These are phyloP conservation scores for Chrysogorgia sp. DNA, from an alignment of 92 coral and sea anemone genomes.

Conservation along the genomic window DNA sequence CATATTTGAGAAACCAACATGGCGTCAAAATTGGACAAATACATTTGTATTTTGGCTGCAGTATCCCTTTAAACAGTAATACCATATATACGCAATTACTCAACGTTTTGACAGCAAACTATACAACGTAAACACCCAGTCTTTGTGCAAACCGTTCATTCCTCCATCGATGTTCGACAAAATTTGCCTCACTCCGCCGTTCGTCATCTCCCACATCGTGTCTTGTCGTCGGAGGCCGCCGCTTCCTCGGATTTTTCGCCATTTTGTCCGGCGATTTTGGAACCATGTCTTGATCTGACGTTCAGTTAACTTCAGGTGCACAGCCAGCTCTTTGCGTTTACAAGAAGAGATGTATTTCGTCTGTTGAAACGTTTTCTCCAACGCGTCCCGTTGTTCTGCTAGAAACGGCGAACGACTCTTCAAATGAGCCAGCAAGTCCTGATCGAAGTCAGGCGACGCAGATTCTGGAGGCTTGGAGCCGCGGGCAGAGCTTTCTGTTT, in stretches of 20 bases:
- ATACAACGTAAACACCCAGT: constrained; percentile 43
- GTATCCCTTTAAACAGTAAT: too few relatives aligned
- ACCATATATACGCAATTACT: background rate
- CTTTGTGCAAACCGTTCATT: constrained; percentile 32
- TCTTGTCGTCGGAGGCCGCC: constrained; percentile 45
- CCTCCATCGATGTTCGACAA: constrained; percentile 44
- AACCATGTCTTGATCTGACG: constrained; percentile 75
- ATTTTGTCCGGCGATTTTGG: constrained; percentile 90
- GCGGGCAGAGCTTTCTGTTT: constrained; percentile 1
- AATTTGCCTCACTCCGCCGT: constrained; percentile 21
- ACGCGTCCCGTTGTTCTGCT: constrained; percentile 35
- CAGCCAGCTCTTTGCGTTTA: constrained; percentile 26
- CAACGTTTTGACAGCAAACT: constrained; percentile 30
- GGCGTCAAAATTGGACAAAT: too few relatives aligned
- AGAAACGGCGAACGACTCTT: constrained; percentile 45
- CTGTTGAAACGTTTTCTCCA: constrained; percentile 31
- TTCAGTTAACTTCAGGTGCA: constrained; percentile 19
- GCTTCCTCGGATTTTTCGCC: constrained; percentile 38
- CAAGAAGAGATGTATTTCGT: constrained; percentile 36
- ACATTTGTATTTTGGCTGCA: too few relatives aligned
- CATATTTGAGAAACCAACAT: too few relatives aligned
- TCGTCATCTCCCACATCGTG: background rate
- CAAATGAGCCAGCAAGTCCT: constrained; percentile 1
- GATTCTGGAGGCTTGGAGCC: background rate
- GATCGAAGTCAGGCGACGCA: background rate